phyloP scores from a whole-genome alignment of 2,888 invertebrate species.

The Diarsia mendica region DNA sequence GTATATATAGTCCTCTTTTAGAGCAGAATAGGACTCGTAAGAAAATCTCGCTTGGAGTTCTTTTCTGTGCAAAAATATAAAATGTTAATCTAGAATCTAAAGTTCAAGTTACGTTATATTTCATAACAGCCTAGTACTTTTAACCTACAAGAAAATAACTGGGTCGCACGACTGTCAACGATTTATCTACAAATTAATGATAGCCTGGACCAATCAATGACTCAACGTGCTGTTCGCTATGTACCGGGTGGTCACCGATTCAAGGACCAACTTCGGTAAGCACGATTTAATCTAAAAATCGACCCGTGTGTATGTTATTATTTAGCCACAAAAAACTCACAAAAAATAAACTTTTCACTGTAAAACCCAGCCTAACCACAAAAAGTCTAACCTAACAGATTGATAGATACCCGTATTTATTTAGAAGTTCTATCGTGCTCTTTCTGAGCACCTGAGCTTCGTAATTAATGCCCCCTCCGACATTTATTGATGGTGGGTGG shows the following conservation, averaged over 20 bases:
- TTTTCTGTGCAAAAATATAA: not conserved
- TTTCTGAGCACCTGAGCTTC: conserved; percentile 70
- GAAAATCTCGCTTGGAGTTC: not conserved
- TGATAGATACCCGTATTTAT: conserved; percentile 62
- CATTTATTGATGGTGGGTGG: conserved; percentile 71
- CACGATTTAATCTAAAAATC: not conserved
- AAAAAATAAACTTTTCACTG: not conserved
- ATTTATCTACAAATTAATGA: conserved; percentile 1
- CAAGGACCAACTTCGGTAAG: not conserved
- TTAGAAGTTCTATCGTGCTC: conserved; percentile 63
- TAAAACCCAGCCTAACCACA: not conserved
- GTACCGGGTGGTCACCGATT: not conserved
- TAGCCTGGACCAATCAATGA: not conserved
- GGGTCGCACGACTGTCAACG: not conserved
- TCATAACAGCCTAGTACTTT: not conserved
- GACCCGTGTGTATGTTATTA: not conserved
- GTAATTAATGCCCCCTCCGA: conserved; percentile 74
- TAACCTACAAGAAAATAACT: not conserved
- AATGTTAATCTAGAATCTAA: too few relatives aligned
- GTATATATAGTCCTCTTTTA: not conserved
- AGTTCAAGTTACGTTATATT: not conserved
- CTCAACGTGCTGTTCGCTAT: not conserved
- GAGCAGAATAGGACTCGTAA: not conserved
- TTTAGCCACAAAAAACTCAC: not conserved
- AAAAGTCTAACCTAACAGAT: conserved; percentile 30